phyloP scores from a whole-genome alignment of 37 sponge, comb jelly and placozoan species.

The Halichondria panicea region DNA sequence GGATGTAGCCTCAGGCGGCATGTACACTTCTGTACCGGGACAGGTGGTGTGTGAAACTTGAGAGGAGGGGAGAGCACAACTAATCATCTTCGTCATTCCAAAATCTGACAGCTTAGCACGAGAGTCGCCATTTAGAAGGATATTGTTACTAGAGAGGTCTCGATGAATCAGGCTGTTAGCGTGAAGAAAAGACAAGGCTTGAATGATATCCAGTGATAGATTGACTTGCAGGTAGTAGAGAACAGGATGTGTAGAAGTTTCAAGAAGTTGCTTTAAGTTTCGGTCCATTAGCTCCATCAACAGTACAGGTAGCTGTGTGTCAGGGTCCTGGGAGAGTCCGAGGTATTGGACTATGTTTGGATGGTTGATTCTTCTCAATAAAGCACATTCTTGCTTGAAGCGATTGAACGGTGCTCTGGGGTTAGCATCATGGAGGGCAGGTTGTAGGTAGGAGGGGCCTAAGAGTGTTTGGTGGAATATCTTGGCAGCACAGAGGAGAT shows the following conservation, averaged over 20 bases:
- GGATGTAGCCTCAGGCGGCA: too few species aligned
- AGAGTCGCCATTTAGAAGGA: too few species aligned
- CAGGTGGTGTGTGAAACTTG: too few species aligned
- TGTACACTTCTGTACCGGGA: too few species aligned
- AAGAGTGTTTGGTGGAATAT: neutral
- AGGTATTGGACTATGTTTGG: conserved; percentile 9
- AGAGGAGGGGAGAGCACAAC: too few species aligned
- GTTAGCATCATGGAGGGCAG: neutral
- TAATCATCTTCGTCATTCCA: too few species aligned
- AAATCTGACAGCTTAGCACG: too few species aligned
- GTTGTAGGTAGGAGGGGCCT: too few species aligned
- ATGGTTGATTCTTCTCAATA: neutral
- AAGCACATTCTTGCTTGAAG: neutral
- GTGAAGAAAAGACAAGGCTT: too few species aligned
- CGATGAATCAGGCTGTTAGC: too few species aligned
- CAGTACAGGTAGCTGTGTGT: neutral
- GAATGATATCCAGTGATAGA: too few species aligned
- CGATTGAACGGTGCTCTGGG: neutral
- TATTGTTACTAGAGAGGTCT: too few species aligned
- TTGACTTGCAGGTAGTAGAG: neutral
- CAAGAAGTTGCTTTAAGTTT: neutral
- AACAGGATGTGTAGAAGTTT: neutral
- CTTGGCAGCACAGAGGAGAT: conserved; percentile 7
- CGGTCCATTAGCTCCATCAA: neutral
- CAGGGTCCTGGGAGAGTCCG: neutral